These are phyloP conservation scores for Micropterix aruncella DNA, from an alignment of 2,888 invertebrate species.

Conservation along the genomic window DNA sequence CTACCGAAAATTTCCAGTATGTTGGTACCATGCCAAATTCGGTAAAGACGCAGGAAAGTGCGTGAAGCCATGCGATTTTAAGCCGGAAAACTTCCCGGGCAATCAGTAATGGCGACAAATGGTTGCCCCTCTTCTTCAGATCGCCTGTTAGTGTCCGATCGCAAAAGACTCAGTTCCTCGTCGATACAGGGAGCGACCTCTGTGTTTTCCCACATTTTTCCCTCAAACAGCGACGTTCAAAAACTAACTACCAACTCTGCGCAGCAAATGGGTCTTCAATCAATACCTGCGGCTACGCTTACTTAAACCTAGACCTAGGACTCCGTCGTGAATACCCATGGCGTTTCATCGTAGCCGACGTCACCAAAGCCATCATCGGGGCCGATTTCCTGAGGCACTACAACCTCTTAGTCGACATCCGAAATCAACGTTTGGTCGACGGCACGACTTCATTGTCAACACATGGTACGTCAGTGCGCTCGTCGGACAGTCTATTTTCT, in stretches of 20 bases:
- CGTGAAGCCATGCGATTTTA: conserved; percentile 13
- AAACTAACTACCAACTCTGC: conserved; percentile 14
- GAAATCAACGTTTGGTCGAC: conserved; percentile 13
- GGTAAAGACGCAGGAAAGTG: conserved; percentile 4
- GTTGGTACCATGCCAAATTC: conserved; percentile 12
- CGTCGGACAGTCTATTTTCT: background rate
- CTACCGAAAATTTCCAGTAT: conserved; percentile 4
- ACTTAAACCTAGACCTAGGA: conserved; percentile 14
- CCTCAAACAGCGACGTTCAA: conserved; percentile 9
- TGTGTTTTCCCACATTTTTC: conserved; percentile 12
- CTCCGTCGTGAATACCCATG: conserved; percentile 16
- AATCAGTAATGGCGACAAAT: conserved; percentile 15
- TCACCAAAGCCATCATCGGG: conserved; percentile 18
- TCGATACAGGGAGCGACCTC: too few species aligned
- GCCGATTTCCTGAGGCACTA: conserved; percentile 17
- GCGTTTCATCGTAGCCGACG: conserved; percentile 18
- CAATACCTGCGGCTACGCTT: conserved; percentile 15
- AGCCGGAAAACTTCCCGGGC: too few species aligned
- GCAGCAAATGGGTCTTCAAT: conserved; percentile 18
- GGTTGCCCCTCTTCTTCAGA: conserved; percentile 11
- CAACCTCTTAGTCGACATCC: conserved; percentile 16
- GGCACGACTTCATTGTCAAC: conserved; percentile 8
- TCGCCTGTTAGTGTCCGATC: conserved; percentile 15
- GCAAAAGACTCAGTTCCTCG: conserved; percentile 10
- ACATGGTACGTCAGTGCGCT: conserved; percentile 1